Conservation (phyloP, 1,140 invertebrate genomes). For the Mizuhopecten yessoensis region DNA sequence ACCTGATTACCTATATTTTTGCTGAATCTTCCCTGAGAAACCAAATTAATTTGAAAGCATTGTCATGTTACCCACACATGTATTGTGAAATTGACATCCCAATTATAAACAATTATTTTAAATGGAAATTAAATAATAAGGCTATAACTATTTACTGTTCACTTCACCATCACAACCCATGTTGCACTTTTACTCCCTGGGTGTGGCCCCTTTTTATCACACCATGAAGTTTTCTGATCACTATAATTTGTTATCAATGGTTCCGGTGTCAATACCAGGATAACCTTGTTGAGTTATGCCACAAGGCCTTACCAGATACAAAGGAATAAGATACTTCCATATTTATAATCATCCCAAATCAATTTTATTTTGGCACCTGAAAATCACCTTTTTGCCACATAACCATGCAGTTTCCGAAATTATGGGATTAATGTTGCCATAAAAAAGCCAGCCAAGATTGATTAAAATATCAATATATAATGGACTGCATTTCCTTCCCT, state of each 20-base stretch:
- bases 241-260: neutral
- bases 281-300: neutral
- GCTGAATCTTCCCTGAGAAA: too few species aligned
- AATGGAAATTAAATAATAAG: too few species aligned
- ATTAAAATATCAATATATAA: slow-evolving; percentile 24
- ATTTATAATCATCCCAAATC: neutral
- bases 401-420: neutral
- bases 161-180: too few species aligned
- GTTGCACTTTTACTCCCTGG: too few species aligned
- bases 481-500: neutral
- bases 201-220: too few species aligned
- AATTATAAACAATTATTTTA: too few species aligned
- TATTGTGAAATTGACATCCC: too few species aligned
- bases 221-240: too few species aligned
- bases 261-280: neutral
- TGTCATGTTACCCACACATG: too few species aligned
- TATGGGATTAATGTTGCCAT: neutral
- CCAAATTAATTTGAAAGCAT: too few species aligned
- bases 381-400: neutral
- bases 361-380: neutral
- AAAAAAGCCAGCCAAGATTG: neutral
- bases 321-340: neutral
- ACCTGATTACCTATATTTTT: too few species aligned
- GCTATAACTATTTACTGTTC: too few species aligned
- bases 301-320: neutral